Conservation (phyloP, 2,888 invertebrate genomes). For the Clepsis dumicolana region DNA sequence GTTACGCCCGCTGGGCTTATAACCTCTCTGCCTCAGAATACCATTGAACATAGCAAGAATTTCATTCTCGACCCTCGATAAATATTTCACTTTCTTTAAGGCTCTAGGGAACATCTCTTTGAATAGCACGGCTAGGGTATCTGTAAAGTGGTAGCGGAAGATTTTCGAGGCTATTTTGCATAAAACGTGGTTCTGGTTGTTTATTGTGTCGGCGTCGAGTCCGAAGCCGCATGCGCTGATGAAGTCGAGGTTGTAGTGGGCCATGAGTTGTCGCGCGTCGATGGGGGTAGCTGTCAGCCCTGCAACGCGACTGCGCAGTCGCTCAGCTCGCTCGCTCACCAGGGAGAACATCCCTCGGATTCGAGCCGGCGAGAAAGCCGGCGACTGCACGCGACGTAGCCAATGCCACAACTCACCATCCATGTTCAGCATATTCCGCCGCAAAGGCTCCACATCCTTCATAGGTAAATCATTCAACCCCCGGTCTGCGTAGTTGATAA, state of each 20-base stretch:
- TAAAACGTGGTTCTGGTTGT: constrained; percentile 62
- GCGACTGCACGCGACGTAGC: not conserved
- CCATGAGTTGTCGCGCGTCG: constrained; percentile 68
- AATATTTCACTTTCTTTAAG: constrained; percentile 55
- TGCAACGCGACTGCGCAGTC: constrained; percentile 54
- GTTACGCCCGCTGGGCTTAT: constrained; percentile 61
- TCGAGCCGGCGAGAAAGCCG: not conserved
- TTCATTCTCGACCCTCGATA: constrained; percentile 56
- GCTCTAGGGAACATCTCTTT: constrained; percentile 61
- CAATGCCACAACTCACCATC: constrained; percentile 56
- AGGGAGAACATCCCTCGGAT: constrained; percentile 66
- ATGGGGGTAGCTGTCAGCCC: constrained; percentile 51
- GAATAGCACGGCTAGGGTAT: constrained; percentile 51
- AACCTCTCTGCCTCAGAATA: constrained; percentile 61
- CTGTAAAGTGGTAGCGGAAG: constrained; percentile 48
- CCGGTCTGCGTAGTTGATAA: not conserved
- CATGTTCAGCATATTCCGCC: constrained; percentile 65
- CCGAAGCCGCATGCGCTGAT: constrained; percentile 71
- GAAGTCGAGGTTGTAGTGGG: constrained; percentile 68
- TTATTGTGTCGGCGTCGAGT: constrained; percentile 63
- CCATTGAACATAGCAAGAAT: constrained; percentile 56
- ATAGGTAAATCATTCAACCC: not conserved
- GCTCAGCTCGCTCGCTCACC: constrained; percentile 63
- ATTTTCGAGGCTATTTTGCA: constrained; percentile 62
- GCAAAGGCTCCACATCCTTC: constrained; percentile 57